These are phyloP conservation scores for Cistogaster globosa DNA, from an alignment of 2,888 invertebrate genomes.

Conservation along the genomic window DNA sequence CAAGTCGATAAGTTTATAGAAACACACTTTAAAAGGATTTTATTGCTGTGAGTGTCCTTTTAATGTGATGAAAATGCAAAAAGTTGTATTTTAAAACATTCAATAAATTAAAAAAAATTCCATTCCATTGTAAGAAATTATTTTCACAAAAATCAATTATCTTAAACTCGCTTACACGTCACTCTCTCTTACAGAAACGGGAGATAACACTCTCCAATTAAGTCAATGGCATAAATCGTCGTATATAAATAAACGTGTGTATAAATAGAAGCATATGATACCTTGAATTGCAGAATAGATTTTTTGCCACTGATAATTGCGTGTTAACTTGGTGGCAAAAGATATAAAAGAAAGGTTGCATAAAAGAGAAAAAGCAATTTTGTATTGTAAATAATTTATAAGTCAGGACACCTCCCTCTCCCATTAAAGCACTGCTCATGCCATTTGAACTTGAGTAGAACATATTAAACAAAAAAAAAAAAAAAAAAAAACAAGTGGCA, in stretches of 20 bases:
- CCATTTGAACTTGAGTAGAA: slow-evolving; percentile 5
- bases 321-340: slow-evolving; percentile 69
- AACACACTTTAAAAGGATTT: too few relatives aligned
- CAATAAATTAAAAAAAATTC: too few relatives aligned
- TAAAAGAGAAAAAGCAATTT: slow-evolving; percentile 53
- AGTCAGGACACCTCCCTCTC: slow-evolving; percentile 15
- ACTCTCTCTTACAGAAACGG: not conserved
- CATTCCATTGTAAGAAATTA: not conserved
- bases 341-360: slow-evolving; percentile 32
- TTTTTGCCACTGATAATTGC: slow-evolving; percentile 64
- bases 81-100: too few relatives aligned
- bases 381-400: slow-evolving; percentile 66
- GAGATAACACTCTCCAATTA: not conserved
- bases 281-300: slow-evolving; percentile 44
- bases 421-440: slow-evolving; percentile 21
- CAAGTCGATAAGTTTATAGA: too few relatives aligned
- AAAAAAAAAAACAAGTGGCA: slow-evolving; percentile 39
- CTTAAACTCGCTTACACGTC: not conserved
- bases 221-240: slow-evolving; percentile 1
- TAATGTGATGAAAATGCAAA: too few relatives aligned
- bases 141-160: slow-evolving; percentile 14
- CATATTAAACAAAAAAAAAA: too few relatives aligned
- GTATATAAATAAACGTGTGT: slow-evolving; percentile 41
- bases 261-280: slow-evolving; percentile 49
- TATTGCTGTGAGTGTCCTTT: too few relatives aligned